phyloP scores from a whole-genome alignment of 2,888 invertebrate species.

The Oscheius sp. region DNA sequence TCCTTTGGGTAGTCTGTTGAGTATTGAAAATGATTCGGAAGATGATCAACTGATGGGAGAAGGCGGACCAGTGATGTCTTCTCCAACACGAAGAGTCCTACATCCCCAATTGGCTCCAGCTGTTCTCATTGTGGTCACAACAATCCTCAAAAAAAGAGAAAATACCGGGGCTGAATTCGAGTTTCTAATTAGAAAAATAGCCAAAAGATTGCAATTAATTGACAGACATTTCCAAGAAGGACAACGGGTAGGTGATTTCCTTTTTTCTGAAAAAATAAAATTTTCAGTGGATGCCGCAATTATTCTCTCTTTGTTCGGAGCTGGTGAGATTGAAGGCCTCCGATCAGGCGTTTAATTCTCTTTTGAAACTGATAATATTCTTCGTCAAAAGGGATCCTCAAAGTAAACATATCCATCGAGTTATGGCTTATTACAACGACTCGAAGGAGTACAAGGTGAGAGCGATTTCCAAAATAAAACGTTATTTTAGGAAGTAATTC shows the following conservation, averaged over 20 bases:
- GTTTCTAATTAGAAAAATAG: conserved; percentile 18
- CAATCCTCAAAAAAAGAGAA: background rate
- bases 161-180: conserved; percentile 2
- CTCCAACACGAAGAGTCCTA: conserved; percentile 2
- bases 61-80: conserved; percentile 9
- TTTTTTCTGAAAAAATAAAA: background rate
- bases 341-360: background rate
- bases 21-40: conserved; percentile 29
- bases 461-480: background rate
- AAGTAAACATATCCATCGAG: conserved; percentile 2
- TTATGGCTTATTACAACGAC: conserved; percentile 9
- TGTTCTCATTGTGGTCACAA: conserved; percentile 7
- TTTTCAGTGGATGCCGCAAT: conserved; percentile 25
- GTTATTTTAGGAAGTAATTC: conserved; percentile 18
- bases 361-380: conserved; percentile 7
- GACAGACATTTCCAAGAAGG: conserved; percentile 24
- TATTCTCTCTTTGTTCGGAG: conserved; percentile 19
- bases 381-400: conserved; percentile 25
- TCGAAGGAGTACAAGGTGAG: conserved; percentile 23
- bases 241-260: conserved; percentile 1
- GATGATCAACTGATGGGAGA: conserved; percentile 34
- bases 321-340: background rate
- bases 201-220: conserved; percentile 15
- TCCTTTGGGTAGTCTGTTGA: conserved; percentile 23
- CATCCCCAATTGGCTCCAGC: conserved; percentile 25